These are phyloP conservation scores for Lutjanus campechanus DNA, from an alignment of 2,797 vertebrate genomes.

Conservation along the genomic window DNA sequence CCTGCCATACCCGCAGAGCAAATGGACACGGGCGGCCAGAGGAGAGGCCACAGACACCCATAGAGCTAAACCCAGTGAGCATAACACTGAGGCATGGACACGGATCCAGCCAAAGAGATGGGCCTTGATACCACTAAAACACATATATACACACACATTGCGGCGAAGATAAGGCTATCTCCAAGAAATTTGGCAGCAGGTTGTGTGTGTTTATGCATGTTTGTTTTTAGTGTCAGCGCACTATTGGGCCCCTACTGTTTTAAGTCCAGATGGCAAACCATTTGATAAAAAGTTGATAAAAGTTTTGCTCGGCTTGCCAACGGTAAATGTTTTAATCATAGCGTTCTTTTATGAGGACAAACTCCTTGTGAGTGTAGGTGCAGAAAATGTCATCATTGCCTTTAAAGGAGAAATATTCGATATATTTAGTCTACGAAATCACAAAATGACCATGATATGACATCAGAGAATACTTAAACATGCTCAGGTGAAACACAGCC, in stretches of 20 bases:
- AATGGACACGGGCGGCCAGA: constrained; percentile 88
- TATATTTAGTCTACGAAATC: too few species aligned
- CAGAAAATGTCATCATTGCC: constrained; percentile 31
- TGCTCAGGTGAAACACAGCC: too few species aligned
- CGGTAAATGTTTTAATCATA: constrained; percentile 74
- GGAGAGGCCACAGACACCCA: constrained; percentile 86
- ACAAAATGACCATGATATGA: too few species aligned
- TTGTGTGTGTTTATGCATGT: constrained; percentile 81
- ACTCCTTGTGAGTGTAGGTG: constrained; percentile 42
- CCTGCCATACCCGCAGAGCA: constrained; percentile 88
- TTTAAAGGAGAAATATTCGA: neutral
- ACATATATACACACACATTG: constrained; percentile 73
- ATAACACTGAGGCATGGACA: constrained; percentile 81
- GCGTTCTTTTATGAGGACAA: constrained; percentile 64
- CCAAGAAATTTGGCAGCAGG: constrained; percentile 81
- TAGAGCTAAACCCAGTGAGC: constrained; percentile 85
- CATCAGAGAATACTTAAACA: too few species aligned
- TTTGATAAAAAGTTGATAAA: constrained; percentile 85
- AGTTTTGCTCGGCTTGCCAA: constrained; percentile 78
- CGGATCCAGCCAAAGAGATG: constrained; percentile 79
- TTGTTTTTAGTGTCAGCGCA: constrained; percentile 83
- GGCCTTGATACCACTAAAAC: constrained; percentile 84
- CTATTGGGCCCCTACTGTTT: constrained; percentile 83
- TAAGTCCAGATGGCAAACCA: constrained; percentile 86
- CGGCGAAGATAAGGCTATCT: constrained; percentile 69